Conservation (phyloP, 2,113 vertebrate species). For the Limnothrissa miodon region DNA sequence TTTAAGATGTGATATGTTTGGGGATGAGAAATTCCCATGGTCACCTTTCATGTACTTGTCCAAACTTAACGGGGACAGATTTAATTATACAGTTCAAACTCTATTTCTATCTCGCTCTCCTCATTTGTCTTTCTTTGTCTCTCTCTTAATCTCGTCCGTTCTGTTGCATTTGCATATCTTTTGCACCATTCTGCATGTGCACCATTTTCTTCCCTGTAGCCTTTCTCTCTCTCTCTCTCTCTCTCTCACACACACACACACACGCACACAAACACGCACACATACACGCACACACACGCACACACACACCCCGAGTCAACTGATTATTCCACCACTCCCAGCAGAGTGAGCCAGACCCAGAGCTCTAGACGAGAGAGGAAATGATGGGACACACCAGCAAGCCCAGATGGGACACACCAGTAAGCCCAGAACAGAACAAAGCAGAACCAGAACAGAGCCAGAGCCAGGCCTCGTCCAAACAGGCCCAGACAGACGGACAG, state of each 20-base stretch:
- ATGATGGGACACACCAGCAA: background rate
- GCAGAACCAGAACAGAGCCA: background rate
- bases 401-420: background rate
- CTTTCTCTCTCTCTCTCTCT: background rate
- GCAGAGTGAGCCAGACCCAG: background rate
- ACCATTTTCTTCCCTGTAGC: background rate
- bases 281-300: conserved; percentile 7
- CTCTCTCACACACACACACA: background rate
- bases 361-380: background rate
- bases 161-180: background rate
- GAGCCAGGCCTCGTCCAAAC: background rate
- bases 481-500: background rate
- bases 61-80: background rate
- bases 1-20: background rate
- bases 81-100: conserved; percentile 28
- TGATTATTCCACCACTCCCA: background rate
- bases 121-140: background rate
- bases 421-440: background rate
- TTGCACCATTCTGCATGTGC: background rate
- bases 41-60: background rate
- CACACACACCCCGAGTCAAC: background rate
- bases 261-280: background rate
- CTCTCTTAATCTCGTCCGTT: background rate
- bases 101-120: background rate
- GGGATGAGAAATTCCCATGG: background rate